These are phyloP conservation scores for Acipenser ruthenus DNA, from an alignment of 2,797 vertebrate species.

Conservation along the genomic window DNA sequence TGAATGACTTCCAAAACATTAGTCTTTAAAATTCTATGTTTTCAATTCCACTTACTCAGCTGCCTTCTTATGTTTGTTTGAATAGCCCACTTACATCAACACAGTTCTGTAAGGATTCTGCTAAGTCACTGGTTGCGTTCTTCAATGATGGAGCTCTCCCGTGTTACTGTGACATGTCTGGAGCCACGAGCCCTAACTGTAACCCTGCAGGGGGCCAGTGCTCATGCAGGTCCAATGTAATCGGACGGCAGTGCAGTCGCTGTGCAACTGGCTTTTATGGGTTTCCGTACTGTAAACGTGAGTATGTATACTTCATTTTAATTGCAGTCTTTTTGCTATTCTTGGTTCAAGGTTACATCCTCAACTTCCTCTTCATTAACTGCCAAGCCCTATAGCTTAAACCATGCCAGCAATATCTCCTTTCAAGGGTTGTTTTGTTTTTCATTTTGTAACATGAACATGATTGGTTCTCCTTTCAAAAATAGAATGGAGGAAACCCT, in stretches of 20 bases:
- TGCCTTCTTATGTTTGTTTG: constrained; percentile 20
- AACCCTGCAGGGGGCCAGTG: constrained; percentile 77
- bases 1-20: too few species aligned
- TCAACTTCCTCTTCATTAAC: neutral
- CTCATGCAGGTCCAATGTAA: constrained; percentile 61
- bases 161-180: constrained; percentile 66
- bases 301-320: constrained; percentile 35
- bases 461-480: too few species aligned
- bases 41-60: constrained; percentile 1
- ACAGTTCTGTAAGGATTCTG: constrained; percentile 69
- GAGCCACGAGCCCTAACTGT: constrained; percentile 55
- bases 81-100: constrained; percentile 62
- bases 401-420: too few species aligned
- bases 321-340: neutral
- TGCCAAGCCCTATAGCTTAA: too few species aligned
- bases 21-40: neutral
- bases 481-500: too few species aligned
- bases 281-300: constrained; percentile 83
- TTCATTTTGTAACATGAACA: too few species aligned
- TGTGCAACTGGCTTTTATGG: constrained; percentile 78
- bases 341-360: too few species aligned
- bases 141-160: constrained; percentile 76
- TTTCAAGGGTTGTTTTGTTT: too few species aligned
- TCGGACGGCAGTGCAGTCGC: constrained; percentile 75
- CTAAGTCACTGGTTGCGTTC: constrained; percentile 70